Percentiles rank a stretch among this genome's conserved stretches.
Evolutionary conservation across 2,888 invertebrate species (phyloP).

Genomic region (Hololepta plana): DNA sequence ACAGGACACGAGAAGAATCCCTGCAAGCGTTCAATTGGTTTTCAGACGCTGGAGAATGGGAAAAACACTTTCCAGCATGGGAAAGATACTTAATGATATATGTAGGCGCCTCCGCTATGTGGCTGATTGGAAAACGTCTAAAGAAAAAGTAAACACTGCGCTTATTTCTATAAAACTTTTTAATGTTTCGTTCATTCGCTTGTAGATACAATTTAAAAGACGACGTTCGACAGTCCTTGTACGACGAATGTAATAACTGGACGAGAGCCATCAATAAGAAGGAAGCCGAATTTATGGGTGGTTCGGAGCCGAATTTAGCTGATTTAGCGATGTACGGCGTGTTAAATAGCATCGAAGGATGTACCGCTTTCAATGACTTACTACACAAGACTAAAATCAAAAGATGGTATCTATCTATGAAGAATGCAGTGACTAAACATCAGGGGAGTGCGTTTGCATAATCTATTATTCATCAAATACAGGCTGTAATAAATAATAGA

Average conservation of each 20-base stretch:
- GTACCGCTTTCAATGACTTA: conserved; percentile 71
- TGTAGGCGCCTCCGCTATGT: conserved; percentile 89
- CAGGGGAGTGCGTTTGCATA: conserved; percentile 29
- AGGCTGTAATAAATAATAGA: too few species aligned
- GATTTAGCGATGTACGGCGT: conserved; percentile 87
- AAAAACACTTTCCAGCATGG: conserved; percentile 68
- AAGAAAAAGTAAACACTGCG: conserved; percentile 39
- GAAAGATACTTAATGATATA: conserved; percentile 78
- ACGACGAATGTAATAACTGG: conserved; percentile 77
- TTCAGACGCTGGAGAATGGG: conserved; percentile 84
- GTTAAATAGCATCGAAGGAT: conserved; percentile 84
- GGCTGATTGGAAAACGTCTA: conserved; percentile 70
- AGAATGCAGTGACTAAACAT: conserved; percentile 38
- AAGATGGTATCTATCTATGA: conserved; percentile 62
- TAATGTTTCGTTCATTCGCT: conserved; percentile 9
- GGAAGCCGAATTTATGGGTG: conserved; percentile 69
- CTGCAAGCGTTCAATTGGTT: conserved; percentile 89
- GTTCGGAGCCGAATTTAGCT: conserved; percentile 70
- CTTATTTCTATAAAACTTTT: background rate
- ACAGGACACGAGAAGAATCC: conserved; percentile 69
- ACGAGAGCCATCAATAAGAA: conserved; percentile 46
- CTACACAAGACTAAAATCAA: conserved; percentile 52
- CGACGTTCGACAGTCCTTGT: conserved; percentile 77
- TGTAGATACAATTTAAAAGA: conserved; percentile 64
- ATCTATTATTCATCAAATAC: too few species aligned